Evolutionary conservation across 2,113 vertebrate genomes (phyloP).

Genomic region (Melanerpes aurifrons): DNA sequence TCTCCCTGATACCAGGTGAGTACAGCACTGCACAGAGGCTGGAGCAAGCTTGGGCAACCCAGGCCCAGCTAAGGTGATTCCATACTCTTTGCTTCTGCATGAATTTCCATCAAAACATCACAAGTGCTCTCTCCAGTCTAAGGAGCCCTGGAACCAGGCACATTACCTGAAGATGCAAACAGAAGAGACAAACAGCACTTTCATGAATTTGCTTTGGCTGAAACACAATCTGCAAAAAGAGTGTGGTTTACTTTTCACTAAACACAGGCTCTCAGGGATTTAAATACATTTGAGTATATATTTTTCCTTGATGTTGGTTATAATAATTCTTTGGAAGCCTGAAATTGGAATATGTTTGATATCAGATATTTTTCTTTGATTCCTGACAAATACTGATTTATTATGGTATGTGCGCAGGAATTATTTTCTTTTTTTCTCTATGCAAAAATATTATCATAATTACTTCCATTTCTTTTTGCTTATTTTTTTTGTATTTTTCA

Average conservation of each 20-base stretch:
- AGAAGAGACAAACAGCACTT: background rate
- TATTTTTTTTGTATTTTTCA: background rate
- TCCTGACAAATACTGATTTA: constrained; percentile 20
- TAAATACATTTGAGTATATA: background rate
- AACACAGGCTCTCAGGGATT: background rate
- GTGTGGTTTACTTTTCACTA: background rate
- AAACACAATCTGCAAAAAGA: background rate
- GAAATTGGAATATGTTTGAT: constrained; percentile 12
- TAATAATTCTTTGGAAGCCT: constrained; percentile 12
- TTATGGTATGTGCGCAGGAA: background rate
- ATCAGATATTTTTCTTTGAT: background rate
- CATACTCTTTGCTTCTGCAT: background rate
- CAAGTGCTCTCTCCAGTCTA: background rate
- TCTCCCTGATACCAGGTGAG: accelerated
- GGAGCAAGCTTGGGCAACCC: background rate
- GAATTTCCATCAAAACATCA: background rate
- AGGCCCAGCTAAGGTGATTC: background rate
- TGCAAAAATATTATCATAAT: background rate
- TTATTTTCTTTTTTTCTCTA: background rate
- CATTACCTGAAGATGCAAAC: background rate
- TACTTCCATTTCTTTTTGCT: background rate
- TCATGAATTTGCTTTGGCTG: background rate
- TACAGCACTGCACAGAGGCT: accelerated
- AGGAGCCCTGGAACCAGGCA: accelerated
- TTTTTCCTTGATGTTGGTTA: constrained; percentile 13